A percentile compares a stretch with the other conserved stretches of the same genome.
Evolutionary conservation across 2,797 vertebrate genomes (phyloP).

Genomic region (Scolopax rusticola): DNA sequence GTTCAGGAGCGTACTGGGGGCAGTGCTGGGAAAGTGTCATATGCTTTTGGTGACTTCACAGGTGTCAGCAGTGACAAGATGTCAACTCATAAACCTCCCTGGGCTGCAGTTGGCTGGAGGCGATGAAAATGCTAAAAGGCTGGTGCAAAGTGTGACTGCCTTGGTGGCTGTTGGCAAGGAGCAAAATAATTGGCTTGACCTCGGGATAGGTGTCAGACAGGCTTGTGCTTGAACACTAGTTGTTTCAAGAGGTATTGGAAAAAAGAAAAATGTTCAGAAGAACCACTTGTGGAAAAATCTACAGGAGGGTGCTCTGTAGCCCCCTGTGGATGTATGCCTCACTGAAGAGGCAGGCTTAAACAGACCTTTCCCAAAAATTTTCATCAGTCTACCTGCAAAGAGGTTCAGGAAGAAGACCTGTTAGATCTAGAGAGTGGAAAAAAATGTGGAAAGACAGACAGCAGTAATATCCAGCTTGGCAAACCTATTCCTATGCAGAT

Average conservation of each 20-base stretch:
- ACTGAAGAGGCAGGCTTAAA: not conserved
- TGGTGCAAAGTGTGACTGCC: not conserved
- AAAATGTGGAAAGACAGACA: not conserved
- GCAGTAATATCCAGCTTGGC: not conserved
- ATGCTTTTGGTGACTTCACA: not conserved
- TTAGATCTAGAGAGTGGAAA: not conserved
- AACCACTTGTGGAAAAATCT: not conserved
- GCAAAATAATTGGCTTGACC: slow-evolving; percentile 3
- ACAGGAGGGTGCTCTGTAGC: not conserved
- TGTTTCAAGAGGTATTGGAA: not conserved
- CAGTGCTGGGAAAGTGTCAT: not conserved
- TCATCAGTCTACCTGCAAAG: no score
- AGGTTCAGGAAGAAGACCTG: not conserved
- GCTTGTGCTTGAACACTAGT: not conserved
- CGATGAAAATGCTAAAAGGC: not conserved
- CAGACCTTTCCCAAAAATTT: not conserved
- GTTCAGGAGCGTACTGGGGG: not conserved
- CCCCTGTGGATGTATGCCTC: not conserved
- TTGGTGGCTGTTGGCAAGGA: not conserved
- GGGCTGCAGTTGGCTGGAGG: not conserved
- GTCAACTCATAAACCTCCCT: not conserved
- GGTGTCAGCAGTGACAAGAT: not conserved
- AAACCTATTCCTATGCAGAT: not conserved
- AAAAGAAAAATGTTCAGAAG: not conserved
- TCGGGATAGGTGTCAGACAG: not conserved